Percentiles rank a stretch among this genome's conserved stretches.
Evolutionary conservation across 2,888 invertebrate genomes (phyloP).

Genomic region (Ecliptopera silaceata): DNA sequence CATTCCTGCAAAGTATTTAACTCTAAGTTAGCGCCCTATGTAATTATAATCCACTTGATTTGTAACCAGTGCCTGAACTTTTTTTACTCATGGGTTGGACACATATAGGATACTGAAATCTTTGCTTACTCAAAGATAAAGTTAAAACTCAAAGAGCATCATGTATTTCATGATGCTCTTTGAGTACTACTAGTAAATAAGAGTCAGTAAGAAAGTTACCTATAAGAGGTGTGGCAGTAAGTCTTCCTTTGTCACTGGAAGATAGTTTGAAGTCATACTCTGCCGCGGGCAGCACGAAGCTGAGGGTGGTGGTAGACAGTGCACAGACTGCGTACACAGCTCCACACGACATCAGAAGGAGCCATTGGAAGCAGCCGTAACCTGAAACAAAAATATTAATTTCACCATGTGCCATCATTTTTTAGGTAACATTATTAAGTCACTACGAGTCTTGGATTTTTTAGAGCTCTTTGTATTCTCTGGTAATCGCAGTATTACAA

Average conservation of each 20-base stretch:
- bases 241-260: constrained; percentile 82
- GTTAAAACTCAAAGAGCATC: too few relatives aligned
- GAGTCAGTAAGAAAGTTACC: constrained; percentile 55
- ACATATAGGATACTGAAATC: too few relatives aligned
- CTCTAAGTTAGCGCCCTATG: too few relatives aligned
- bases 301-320: constrained; percentile 85
- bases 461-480: too few relatives aligned
- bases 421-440: too few relatives aligned
- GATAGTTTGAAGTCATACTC: constrained; percentile 81
- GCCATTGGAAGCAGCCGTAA: constrained; percentile 85
- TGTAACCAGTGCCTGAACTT: too few relatives aligned
- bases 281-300: constrained; percentile 85
- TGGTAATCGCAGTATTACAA: too few relatives aligned
- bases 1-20: constrained; percentile 85
- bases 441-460: too few relatives aligned
- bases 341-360: constrained; percentile 84
- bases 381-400: constrained; percentile 61
- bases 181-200: background rate
- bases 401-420: background rate
- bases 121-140: too few relatives aligned
- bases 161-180: too few relatives aligned
- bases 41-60: too few relatives aligned
- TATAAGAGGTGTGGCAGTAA: constrained; percentile 84
- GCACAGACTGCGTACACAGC: constrained; percentile 87
- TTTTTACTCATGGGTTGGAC: too few relatives aligned